These are phyloP conservation scores for Drosophila lowei DNA, from an alignment of 1,140 invertebrate genomes.

Conservation along the genomic window DNA sequence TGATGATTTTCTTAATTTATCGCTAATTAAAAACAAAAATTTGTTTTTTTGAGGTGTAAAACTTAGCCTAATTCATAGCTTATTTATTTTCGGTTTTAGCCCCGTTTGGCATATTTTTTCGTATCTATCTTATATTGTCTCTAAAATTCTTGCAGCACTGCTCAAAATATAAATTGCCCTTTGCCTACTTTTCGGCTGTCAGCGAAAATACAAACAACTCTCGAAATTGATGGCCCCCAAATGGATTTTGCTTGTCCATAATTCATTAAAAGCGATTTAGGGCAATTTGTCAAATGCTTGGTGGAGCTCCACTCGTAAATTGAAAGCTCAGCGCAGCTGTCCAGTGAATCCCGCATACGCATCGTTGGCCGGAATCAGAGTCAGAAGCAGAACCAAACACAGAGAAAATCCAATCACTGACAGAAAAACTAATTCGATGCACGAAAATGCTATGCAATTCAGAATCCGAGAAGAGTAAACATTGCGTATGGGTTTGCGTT, in stretches of 20 bases:
- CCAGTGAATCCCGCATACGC: constrained; percentile 25
- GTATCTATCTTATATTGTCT: too few species aligned
- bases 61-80: too few species aligned
- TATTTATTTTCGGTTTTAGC: too few species aligned
- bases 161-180: constrained; percentile 24
- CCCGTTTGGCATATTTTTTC: too few species aligned
- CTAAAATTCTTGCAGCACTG: too few species aligned
- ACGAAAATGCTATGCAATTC: constrained; percentile 37
- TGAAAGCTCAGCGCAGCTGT: constrained; percentile 47
- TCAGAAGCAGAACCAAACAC: background rate
- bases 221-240: constrained; percentile 35
- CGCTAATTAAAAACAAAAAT: too few species aligned
- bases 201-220: constrained; percentile 9
- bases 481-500: constrained; percentile 16
- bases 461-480: constrained; percentile 21
- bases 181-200: constrained; percentile 42
- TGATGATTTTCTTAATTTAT: too few species aligned
- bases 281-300: constrained; percentile 39
- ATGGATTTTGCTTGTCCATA: constrained; percentile 38
- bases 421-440: constrained; percentile 48
- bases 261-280: constrained; percentile 46
- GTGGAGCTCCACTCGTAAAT: constrained; percentile 25
- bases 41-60: too few species aligned
- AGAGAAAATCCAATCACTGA: constrained; percentile 27
- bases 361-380: constrained; percentile 17